Evolutionary conservation across 2,888 invertebrate genomes (phyloP), one percentile per base, ranked within the genome.

Genomic region (Chloroclysta siterata): DNA sequence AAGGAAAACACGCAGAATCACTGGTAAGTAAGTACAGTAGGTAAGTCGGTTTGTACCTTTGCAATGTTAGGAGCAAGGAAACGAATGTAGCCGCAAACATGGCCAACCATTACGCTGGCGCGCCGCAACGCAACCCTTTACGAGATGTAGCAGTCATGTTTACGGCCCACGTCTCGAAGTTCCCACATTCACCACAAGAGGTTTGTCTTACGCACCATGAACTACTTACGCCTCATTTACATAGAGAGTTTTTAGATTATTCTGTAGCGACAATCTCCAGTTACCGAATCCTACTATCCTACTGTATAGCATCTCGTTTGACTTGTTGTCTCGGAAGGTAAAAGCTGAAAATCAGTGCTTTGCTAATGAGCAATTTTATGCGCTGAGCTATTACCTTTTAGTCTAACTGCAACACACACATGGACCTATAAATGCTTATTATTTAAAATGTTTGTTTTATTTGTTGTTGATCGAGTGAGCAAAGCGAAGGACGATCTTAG

Each of bases 81-180:
- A 51, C 39, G 10, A 15, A 55, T 22, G 33, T 15, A 47, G 46
- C 46, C 46, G 13, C 46, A 55, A 36, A 55, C 46, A 55, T 11
- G 51, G n/a, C 39, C 22, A 1, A 56, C 14, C 57, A 42, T 50
- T 63, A 44, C 63, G 22, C 28, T 13, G 17, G 50, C 14, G 36
- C 46, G 46, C 56, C 15, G 33, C 29, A 50, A 8, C 39, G 15
- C 59, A 59, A 55, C 55, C 60, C 60, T 61, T 60, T 51, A 54
- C 66, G 60, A 69, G 56, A 64, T 68, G 64, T 69, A 60, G 63
- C 64, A 66, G 68, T 64, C 75, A 72, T 77, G 78, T 84, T 84
- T 83, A 85, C 79, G 77, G 67, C 75, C 69, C 78, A 81, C 78
- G 81, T 80, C 81, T 36, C 47, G 72, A 73, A 67, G 72, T 76